Conservation (phyloP, 2,797 vertebrate genomes). For the Onychomys leucogaster region DNA sequence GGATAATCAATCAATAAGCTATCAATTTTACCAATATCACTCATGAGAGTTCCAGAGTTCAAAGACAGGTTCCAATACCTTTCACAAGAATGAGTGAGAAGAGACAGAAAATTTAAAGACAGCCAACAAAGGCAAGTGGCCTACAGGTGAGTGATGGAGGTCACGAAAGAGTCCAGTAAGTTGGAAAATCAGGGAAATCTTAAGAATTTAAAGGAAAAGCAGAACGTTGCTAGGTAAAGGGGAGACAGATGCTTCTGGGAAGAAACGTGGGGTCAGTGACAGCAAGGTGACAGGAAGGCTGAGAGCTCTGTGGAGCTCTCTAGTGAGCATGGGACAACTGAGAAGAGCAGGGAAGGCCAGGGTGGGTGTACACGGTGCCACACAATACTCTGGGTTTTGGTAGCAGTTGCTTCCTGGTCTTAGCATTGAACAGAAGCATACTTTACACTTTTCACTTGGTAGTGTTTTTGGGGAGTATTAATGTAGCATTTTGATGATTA, state of each 20-base stretch:
- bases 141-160: neutral
- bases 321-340: neutral
- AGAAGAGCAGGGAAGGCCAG: too few relatives aligned
- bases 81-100: neutral
- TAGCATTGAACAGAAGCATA: neutral
- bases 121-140: neutral
- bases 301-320: neutral
- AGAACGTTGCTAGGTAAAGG: neutral
- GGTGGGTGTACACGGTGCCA: neutral
- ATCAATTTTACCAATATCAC: neutral
- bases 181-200: neutral
- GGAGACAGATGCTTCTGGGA: neutral
- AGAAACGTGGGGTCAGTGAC: neutral
- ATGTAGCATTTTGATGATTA: slow-evolving; percentile 3
- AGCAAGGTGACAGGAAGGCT: neutral
- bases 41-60: neutral
- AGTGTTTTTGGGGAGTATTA: neutral
- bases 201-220: slow-evolving; percentile 34
- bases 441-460: neutral
- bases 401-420: neutral
- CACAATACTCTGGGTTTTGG: neutral
- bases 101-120: neutral
- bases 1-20: neutral
- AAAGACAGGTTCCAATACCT: neutral
- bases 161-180: neutral